These are phyloP conservation scores for Calosoma granatense DNA, from an alignment of 1,140 invertebrate species.

Conservation along the genomic window DNA sequence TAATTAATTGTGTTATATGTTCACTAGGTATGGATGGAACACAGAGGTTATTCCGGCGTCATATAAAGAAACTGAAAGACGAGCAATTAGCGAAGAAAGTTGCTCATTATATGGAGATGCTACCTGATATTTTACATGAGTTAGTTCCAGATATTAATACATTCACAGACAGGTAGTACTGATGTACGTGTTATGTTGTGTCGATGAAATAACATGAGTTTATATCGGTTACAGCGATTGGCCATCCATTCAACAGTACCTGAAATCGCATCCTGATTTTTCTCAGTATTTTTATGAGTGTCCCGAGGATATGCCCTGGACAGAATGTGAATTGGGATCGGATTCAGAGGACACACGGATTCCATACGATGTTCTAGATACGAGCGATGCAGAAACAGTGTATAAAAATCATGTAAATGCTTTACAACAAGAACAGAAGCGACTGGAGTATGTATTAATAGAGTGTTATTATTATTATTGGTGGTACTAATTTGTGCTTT, in stretches of 20 bases:
- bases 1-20: neutral
- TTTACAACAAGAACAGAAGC: conserved; percentile 80
- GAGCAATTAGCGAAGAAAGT: conserved; percentile 74
- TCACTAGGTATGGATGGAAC: conserved; percentile 57
- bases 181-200: conserved; percentile 12
- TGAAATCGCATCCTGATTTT: conserved; percentile 81
- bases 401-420: conserved; percentile 87
- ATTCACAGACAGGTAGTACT: conserved; percentile 56
- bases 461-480: neutral
- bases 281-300: conserved; percentile 83
- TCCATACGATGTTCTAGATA: conserved; percentile 84
- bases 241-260: conserved; percentile 69
- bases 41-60: conserved; percentile 66
- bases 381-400: conserved; percentile 80
- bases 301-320: conserved; percentile 68
- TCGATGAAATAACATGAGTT: neutral
- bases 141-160: conserved; percentile 71
- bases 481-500: conserved; percentile 12
- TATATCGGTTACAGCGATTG: conserved; percentile 58
- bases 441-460: conserved; percentile 66
- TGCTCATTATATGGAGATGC: conserved; percentile 67
- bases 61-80: conserved; percentile 77
- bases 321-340: conserved; percentile 60
- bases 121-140: conserved; percentile 71
- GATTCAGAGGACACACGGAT: conserved; percentile 61